Conservation (phyloP, 2,797 vertebrate species). For the Clamator glandarius region DNA sequence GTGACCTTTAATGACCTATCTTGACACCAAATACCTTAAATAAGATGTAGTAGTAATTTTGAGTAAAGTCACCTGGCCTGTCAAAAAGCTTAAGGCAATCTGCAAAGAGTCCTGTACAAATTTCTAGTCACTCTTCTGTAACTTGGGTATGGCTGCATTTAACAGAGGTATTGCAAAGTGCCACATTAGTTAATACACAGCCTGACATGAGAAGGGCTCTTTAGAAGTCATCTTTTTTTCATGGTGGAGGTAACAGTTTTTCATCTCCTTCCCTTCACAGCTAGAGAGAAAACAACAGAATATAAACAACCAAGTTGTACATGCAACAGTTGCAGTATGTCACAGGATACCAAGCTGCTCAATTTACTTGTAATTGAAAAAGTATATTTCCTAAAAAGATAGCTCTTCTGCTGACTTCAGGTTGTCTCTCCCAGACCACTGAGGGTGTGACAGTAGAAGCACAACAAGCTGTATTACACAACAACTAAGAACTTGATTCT, state of each 20-base stretch:
- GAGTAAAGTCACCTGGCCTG: background rate
- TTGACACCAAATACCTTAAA: background rate
- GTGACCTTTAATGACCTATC: background rate
- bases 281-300: background rate
- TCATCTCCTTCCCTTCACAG: background rate
- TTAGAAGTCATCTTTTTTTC: background rate
- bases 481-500: background rate
- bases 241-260: background rate
- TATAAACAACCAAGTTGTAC: background rate
- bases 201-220: background rate
- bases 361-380: background rate
- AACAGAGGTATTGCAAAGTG: background rate
- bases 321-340: background rate
- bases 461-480: background rate
- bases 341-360: background rate
- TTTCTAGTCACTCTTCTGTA: background rate
- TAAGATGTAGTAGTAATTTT: background rate
- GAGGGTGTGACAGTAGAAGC: background rate
- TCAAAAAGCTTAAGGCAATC: background rate
- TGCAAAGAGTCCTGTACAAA: background rate
- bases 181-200: background rate
- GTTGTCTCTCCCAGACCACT: too few relatives aligned
- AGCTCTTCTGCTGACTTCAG: background rate
- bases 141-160: background rate
- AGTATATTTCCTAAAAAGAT: background rate